These are phyloP conservation scores for Lasioglossum figueresi DNA, from an alignment of 2,888 invertebrate species.

Conservation along the genomic window DNA sequence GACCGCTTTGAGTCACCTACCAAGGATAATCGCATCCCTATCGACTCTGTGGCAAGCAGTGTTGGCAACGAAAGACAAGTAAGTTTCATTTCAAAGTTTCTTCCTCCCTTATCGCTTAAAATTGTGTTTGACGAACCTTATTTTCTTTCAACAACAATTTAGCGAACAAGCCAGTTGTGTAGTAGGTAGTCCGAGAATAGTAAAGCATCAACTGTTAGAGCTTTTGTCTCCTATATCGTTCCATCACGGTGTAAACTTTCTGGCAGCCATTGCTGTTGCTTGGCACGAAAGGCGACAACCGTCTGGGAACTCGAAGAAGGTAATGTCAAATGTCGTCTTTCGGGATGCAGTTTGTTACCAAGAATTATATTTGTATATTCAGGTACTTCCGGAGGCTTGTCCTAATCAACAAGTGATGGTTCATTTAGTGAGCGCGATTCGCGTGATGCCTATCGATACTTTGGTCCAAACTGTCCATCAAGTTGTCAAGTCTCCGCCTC, in stretches of 20 bases:
- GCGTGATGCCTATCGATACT: slow-evolving; percentile 93
- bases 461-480: slow-evolving; percentile 92
- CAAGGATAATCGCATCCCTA: slow-evolving; percentile 92
- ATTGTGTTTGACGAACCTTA: slow-evolving; percentile 20
- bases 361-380: slow-evolving; percentile 67
- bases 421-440: slow-evolving; percentile 91
- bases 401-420: slow-evolving; percentile 91
- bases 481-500: slow-evolving; percentile 91
- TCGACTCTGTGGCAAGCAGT: slow-evolving; percentile 92
- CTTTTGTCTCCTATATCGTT: slow-evolving; percentile 93
- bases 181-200: slow-evolving; percentile 87
- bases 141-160: slow-evolving; percentile 22
- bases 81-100: slow-evolving; percentile 54
- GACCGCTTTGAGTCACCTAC: slow-evolving; percentile 91
- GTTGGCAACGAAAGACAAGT: slow-evolving; percentile 85
- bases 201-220: slow-evolving; percentile 92
- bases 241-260: slow-evolving; percentile 91
- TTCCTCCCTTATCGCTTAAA: not conserved
- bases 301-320: slow-evolving; percentile 84
- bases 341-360: not conserved
- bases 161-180: slow-evolving; percentile 85
- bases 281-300: slow-evolving; percentile 91
- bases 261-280: slow-evolving; percentile 93
- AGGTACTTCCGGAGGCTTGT: slow-evolving; percentile 88
- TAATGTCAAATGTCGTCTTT: slow-evolving; percentile 37